Evolutionary conservation across 2,113 vertebrate species (phyloP).

Genomic region (Condylura cristata): DNA sequence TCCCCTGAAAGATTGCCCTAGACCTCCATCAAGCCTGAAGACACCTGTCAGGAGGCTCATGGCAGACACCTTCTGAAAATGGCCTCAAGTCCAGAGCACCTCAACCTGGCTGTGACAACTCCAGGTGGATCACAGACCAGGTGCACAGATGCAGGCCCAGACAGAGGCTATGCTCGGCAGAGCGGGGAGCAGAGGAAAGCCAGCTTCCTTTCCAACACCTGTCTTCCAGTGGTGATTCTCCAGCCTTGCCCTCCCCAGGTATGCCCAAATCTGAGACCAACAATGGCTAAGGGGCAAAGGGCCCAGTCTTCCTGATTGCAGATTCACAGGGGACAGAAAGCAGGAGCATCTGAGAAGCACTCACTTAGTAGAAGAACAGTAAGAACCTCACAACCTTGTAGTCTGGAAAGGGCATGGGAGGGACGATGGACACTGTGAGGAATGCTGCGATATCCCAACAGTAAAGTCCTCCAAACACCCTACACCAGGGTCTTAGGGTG

Average conservation of each 20-base stretch:
- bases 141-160: too few species aligned
- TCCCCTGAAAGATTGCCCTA: not conserved
- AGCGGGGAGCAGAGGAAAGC: accelerated
- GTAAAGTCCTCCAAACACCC: not conserved
- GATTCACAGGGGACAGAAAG: too few species aligned
- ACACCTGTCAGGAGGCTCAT: not conserved
- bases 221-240: not conserved
- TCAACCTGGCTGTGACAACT: accelerated
- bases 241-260: accelerated
- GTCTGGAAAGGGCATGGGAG: not conserved
- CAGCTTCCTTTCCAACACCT: accelerated
- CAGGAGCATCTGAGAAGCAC: too few species aligned
- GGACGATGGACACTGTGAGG: too few species aligned
- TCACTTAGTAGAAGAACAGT: too few species aligned
- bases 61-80: accelerated
- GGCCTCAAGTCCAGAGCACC: not conserved
- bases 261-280: not conserved
- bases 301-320: accelerated
- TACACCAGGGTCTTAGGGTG: not conserved
- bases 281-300: not conserved
- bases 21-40: accelerated
- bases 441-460: too few species aligned
- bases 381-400: not conserved
- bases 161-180: not conserved
- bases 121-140: not conserved